These are phyloP conservation scores for Anoplolepis gracilipes DNA, from an alignment of 1,140 invertebrate species.

Conservation along the genomic window DNA sequence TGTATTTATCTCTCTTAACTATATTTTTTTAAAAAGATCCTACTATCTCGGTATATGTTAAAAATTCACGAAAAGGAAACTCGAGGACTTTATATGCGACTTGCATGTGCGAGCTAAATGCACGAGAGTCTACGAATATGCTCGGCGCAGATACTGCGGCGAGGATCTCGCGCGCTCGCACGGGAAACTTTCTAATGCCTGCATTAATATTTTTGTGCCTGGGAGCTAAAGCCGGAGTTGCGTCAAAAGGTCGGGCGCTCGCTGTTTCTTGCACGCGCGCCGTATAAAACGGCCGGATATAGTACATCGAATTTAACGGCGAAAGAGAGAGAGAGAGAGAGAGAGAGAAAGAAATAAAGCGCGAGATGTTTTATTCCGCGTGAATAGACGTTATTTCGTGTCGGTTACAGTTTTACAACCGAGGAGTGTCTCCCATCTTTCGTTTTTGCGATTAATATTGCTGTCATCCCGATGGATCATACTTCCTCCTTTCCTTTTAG, in stretches of 20 bases:
- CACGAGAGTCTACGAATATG: slow-evolving; percentile 20
- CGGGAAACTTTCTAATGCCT: slow-evolving; percentile 78
- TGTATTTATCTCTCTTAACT: too few relatives aligned
- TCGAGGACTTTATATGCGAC: background rate
- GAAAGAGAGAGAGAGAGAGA: slow-evolving; percentile 3
- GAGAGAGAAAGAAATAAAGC: too few relatives aligned
- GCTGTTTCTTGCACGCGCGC: slow-evolving; percentile 59
- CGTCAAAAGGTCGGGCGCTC: slow-evolving; percentile 76
- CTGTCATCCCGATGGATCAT: slow-evolving; percentile 12
- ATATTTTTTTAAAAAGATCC: too few relatives aligned
- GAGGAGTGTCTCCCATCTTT: too few relatives aligned
- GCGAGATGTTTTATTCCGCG: slow-evolving; percentile 48
- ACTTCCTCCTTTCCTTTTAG: background rate
- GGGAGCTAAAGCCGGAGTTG: slow-evolving; percentile 74
- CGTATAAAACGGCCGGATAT: slow-evolving; percentile 63
- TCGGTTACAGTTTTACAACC: too few relatives aligned
- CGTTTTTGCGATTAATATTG: slow-evolving; percentile 1
- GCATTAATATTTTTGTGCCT: slow-evolving; percentile 77
- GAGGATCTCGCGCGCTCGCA: slow-evolving; percentile 70
- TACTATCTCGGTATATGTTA: background rate
- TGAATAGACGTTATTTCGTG: slow-evolving; percentile 34
- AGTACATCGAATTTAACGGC: slow-evolving; percentile 63
- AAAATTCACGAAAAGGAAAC: background rate
- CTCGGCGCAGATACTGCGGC: slow-evolving; percentile 54
- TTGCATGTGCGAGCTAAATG: slow-evolving; percentile 16